Evolutionary conservation across 2,113 vertebrate species (phyloP).

Genomic region (Hemiprocne comata): DNA sequence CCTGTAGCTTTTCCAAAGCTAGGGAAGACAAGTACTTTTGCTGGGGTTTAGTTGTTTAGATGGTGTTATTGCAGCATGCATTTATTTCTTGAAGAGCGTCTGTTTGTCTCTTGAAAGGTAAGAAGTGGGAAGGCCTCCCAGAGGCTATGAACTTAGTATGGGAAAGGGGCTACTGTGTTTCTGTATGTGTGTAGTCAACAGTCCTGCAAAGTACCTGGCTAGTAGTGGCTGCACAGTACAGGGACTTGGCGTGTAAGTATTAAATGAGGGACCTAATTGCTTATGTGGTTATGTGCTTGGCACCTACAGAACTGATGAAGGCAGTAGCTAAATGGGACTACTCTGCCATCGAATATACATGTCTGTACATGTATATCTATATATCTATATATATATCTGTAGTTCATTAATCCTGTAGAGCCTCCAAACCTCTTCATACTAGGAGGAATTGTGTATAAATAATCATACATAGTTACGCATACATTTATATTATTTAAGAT

Average conservation of each 20-base stretch:
- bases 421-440: background rate
- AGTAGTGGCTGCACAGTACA: background rate
- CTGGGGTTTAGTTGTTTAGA: background rate
- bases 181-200: background rate
- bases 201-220: background rate
- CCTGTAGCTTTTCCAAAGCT: background rate
- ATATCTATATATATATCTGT: rapidly evolving
- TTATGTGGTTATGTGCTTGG: rapidly evolving
- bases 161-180: background rate
- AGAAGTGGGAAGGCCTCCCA: background rate
- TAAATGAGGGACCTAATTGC: background rate
- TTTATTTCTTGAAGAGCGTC: background rate
- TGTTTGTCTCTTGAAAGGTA: background rate
- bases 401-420: background rate
- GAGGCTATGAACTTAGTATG: background rate
- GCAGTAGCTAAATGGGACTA: background rate
- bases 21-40: background rate
- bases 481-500: background rate
- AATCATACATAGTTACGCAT: background rate
- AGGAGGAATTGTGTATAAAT: background rate
- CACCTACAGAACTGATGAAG: background rate
- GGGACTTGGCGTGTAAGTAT: too few species aligned
- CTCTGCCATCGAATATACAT: rapidly evolving
- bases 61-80: background rate
- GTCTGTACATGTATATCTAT: rapidly evolving